Evolutionary conservation across 2,888 invertebrate genomes (phyloP), one percentile per base, ranked within the genome.

Genomic region (Drosophila birchii): DNA sequence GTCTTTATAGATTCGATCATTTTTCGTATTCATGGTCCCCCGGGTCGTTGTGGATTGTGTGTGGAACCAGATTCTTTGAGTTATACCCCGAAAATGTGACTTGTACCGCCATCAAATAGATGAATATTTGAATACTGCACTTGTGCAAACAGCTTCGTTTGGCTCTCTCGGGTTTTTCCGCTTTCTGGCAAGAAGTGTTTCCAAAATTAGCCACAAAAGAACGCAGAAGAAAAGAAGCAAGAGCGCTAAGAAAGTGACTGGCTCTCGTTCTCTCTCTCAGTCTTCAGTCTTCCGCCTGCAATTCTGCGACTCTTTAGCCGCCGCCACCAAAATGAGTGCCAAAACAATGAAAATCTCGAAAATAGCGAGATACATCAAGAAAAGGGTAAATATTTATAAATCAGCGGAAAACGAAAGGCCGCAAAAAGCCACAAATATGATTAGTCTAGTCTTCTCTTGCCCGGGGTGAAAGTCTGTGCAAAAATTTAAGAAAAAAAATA

Each of bases 351-450:
- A 91, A 83, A 75, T 92, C 68, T 86, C 91, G 56, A 92, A 91
- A 91, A 90, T 92, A 78, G 92, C 92, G 64, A 92, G 91, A 90
- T 92, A 90, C 72, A 91, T 92, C 64, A 92, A 92, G 78, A 91
- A 92, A 76, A 92, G 92, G 93, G 92, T 92, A 92, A 92, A 66
- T 73, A 67, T 47, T 44, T 45, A 66, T 57, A 36, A 44, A 39
- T 36, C 58, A 55, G 11, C 43, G 23, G 36, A 55, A 18, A 23
- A 16, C 36, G 8, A 55, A 23, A 45, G 45, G 23, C 14, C 36
- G 5, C 23, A 32, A 34, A 44, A 54, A 54, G 26, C 23, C 44
- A 36, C 54, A 49, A 57, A 53, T 63, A 59, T 63, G 51, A 36
- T 53, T 53, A 53, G 51, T 36, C 36, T 43, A 63, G 62, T 69